A percentile compares a stretch with the other conserved stretches of the same genome.
phyloP scores from a whole-genome alignment of 2,113 vertebrate genomes.

The Hemichromis elongatus region DNA sequence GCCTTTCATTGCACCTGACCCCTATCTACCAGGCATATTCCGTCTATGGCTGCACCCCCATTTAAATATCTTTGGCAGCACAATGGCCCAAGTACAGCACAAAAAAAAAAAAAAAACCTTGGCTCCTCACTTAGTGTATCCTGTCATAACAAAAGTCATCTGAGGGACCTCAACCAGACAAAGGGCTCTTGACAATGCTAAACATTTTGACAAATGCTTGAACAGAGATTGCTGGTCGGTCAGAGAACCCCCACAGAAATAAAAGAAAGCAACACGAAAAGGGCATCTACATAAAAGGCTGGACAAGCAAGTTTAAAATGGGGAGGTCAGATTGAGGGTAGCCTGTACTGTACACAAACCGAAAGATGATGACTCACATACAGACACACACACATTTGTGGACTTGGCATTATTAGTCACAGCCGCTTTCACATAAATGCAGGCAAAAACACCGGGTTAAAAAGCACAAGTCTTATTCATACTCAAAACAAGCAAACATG shows the following conservation, averaged over 20 bases:
- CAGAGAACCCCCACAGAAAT: not conserved
- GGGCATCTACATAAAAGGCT: conserved; percentile 17
- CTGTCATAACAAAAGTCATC: conserved; percentile 8
- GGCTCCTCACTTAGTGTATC: not conserved
- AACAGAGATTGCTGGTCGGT: conserved; percentile 18
- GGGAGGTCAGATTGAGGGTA: conserved; percentile 4
- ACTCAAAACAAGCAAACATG: not conserved
- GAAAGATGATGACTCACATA: not conserved
- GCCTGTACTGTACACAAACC: not conserved
- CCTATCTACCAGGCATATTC: conserved; percentile 14
- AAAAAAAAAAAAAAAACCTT: not conserved
- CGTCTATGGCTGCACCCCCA: conserved; percentile 5
- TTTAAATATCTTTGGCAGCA: conserved; percentile 51
- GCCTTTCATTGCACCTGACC: conserved; percentile 46
- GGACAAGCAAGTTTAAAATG: conserved; percentile 16
- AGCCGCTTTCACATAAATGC: not conserved
- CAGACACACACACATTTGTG: not conserved
- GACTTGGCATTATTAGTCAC: not conserved
- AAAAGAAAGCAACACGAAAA: not conserved
- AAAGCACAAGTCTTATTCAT: not conserved
- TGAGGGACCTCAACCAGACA: not conserved
- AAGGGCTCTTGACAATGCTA: conserved; percentile 13
- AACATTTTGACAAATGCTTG: conserved; percentile 29
- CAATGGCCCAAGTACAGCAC: conserved; percentile 2
- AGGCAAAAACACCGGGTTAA: not conserved